Percentiles rank a stretch among this genome's conserved stretches.
These are phyloP conservation scores for Macaca mulatta DNA, from an alignment of 2,113 vertebrate species.

Conservation along the genomic window DNA sequence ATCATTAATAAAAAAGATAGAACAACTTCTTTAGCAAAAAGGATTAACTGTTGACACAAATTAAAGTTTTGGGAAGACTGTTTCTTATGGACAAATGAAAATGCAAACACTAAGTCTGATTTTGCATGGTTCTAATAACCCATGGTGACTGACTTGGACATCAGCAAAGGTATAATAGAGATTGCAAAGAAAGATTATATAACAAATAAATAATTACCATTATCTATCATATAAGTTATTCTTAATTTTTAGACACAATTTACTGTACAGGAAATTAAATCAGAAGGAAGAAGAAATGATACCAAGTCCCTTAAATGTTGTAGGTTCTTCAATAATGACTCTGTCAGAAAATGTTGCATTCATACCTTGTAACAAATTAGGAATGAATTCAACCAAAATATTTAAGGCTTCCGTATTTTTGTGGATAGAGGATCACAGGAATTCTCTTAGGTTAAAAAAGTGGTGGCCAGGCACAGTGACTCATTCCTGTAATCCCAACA, in stretches of 20 bases:
- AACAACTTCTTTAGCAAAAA: background rate
- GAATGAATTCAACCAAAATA: slow-evolving; percentile 57
- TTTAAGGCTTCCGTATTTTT: slow-evolving; percentile 74
- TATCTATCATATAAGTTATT: background rate
- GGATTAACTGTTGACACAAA: background rate
- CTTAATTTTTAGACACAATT: background rate
- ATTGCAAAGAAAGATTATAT: background rate
- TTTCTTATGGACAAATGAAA: background rate
- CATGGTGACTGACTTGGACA: background rate
- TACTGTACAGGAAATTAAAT: background rate
- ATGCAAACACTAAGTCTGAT: background rate
- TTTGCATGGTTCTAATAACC: background rate
- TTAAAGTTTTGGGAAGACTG: background rate
- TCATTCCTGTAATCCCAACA: too few species aligned
- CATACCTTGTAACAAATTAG: slow-evolving; percentile 64
- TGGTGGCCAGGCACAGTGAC: background rate
- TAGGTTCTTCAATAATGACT: too few species aligned
- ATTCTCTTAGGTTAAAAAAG: slow-evolving; percentile 78
- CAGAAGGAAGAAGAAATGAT: background rate
- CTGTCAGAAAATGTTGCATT: background rate
- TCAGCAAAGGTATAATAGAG: too few species aligned
- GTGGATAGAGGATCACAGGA: slow-evolving; percentile 68
- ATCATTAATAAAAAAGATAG: background rate
- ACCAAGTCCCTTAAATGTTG: background rate
- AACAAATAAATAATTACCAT: background rate